Percentiles rank a stretch among this genome's conserved stretches.
Conservation (phyloP, 2,888 invertebrate genomes). For the Thumatha senex region DNA sequence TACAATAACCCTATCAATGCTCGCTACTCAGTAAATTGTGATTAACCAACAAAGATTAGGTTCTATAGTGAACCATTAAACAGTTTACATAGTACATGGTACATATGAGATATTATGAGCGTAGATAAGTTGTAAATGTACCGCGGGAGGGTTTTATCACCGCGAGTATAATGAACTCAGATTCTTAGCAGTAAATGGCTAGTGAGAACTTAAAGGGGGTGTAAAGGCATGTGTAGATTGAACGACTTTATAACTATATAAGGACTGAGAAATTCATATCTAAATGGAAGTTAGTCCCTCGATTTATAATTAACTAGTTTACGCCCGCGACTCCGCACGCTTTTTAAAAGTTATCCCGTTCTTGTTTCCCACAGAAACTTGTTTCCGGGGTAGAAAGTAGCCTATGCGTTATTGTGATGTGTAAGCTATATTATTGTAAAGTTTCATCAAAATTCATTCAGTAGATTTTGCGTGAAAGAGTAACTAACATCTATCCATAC, state of each 20-base stretch:
- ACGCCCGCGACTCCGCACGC: no score
- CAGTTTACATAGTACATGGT: not conserved
- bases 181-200: slow-evolving; percentile 8
- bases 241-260: not conserved
- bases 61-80: not conserved
- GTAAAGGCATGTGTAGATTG: not conserved
- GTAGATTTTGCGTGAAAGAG: no score
- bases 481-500: no score
- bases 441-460: no score
- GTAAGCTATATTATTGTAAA: no score
- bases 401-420: no score
- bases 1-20: not conserved
- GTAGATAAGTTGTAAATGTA: slow-evolving; percentile 2
- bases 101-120: slow-evolving; percentile 2
- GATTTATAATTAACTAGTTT: no score
- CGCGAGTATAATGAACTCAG: slow-evolving; percentile 7
- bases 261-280: no score
- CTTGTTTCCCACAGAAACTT: no score
- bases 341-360: no score
- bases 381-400: no score
- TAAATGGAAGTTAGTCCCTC: no score
- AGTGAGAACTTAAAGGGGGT: not conserved
- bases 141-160: slow-evolving; percentile 7
- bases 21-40: not conserved
- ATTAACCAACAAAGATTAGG: not conserved